Conservation (phyloP, 2,888 invertebrate species). For the Athalia rosae region DNA sequence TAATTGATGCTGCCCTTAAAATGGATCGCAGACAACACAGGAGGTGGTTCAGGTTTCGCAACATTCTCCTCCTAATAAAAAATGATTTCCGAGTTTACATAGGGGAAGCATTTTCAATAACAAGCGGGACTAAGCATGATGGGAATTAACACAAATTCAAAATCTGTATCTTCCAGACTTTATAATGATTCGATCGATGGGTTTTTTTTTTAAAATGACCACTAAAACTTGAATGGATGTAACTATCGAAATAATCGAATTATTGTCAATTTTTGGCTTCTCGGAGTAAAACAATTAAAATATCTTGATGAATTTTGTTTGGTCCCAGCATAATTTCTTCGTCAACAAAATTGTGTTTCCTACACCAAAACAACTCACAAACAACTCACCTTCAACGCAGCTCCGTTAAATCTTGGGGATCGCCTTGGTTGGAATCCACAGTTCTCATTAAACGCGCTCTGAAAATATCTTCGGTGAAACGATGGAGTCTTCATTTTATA, state of each 20-base stretch:
- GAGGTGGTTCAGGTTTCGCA: constrained; percentile 49
- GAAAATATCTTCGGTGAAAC: constrained; percentile 21
- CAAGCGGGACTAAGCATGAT: neutral
- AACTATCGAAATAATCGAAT: too few species aligned
- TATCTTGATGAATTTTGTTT: too few species aligned
- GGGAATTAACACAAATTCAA: neutral
- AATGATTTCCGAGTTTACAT: constrained; percentile 13
- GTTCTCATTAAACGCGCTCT: constrained; percentile 20
- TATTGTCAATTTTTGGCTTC: too few species aligned
- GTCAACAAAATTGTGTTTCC: too few species aligned
- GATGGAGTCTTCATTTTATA: neutral
- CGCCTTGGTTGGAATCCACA: constrained; percentile 50
- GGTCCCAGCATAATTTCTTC: too few species aligned
- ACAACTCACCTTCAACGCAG: constrained; percentile 55
- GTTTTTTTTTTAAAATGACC: too few species aligned
- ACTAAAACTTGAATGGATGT: too few species aligned
- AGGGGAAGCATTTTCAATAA: neutral
- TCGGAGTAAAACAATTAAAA: too few species aligned
- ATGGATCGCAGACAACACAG: constrained; percentile 50
- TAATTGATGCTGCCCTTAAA: constrained; percentile 65
- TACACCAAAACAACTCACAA: too few species aligned
- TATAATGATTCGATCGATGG: too few species aligned
- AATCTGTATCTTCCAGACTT: neutral
- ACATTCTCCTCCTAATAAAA: constrained; percentile 50
- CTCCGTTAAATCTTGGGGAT: constrained; percentile 57